Base-by-base conservation (phyloP, 2,888 invertebrate species). In the Thyatira batis region DNA sequence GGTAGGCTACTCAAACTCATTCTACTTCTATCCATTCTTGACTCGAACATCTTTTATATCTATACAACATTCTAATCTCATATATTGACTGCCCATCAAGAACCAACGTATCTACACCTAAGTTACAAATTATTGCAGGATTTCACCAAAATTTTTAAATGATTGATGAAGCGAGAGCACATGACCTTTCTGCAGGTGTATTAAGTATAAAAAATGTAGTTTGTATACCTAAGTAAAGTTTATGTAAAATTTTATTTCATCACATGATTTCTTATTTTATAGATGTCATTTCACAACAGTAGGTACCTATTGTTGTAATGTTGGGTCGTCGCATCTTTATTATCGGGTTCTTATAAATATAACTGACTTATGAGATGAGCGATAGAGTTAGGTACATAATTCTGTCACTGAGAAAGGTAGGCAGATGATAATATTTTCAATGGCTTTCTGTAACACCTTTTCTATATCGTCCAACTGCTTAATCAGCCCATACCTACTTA, bases 231-330 rank as follows among this genome's bases (percentile, higher is more conserved):
- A n/a, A n/a, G 39, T 17, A 13, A 17, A 17, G 13, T 17, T 5
- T 39, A 17, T 39, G 13, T 39, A 39, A 17, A 17, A 17, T 13
- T 17, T n/a, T 13, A 33, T 33, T 33, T 33, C 33, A 13, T 33
- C n/a, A 33, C 13, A n/a, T n/a, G n/a, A n/a, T 3, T 13, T 39
- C 17, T 39, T 3, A 17, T 39, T 39, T 17, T 17, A 17, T n/a
- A 39, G 39, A 39, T 39, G 39, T 39, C 39, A 39, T 39, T 39
- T 39, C 39, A 39, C 13, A 39, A 8, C 39, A 39, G 39, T 17
- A 39, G 17, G 33, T 50, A 50, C 50, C 17, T 53, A 20, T 49
- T 33, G 17, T 50, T 20, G 46, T 39, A 39, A n/a, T 20, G 11
- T 39, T 17, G 39, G 8, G 39, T 39, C 17, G 39, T 39, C 17